Evolutionary conservation across 2,113 vertebrate genomes (phyloP).

Genomic region (Callorhinus ursinus): DNA sequence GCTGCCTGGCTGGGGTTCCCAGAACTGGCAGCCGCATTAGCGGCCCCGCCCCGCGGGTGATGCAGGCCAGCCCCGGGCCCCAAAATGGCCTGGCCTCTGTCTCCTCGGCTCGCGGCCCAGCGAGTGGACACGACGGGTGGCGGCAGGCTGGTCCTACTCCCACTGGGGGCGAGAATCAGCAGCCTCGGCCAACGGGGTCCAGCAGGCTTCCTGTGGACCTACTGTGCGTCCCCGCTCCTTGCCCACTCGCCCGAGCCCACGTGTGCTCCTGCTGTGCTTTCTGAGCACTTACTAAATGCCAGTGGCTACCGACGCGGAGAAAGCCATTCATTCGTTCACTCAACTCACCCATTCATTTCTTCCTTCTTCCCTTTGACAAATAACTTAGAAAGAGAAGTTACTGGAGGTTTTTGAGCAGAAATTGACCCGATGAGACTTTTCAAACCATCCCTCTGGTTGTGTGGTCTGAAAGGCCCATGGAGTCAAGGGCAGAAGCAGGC

Average conservation of each 20-base stretch:
- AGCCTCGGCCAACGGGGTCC: too few species aligned
- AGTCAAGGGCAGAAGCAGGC: background rate
- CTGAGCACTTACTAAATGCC: background rate
- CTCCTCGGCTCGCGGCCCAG: background rate
- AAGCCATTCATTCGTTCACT: background rate
- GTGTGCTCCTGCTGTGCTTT: background rate
- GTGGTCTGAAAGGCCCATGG: background rate
- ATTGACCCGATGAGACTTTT: background rate
- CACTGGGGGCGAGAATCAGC: background rate
- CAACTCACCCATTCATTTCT: background rate
- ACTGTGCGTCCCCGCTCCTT: background rate
- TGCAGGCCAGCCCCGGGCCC: background rate
- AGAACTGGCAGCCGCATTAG: conserved; percentile 13
- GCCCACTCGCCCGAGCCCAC: accelerated
- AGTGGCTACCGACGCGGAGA: background rate
- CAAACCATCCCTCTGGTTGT: background rate
- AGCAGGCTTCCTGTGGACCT: background rate
- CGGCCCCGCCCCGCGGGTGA: background rate
- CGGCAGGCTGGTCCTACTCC: background rate
- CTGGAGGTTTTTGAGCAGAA: background rate
- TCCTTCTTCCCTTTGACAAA: background rate
- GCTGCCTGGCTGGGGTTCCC: conserved; percentile 37
- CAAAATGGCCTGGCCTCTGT: background rate
- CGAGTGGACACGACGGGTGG: accelerated
- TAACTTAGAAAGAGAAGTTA: background rate